Base-by-base conservation (phyloP, 2,888 invertebrate species). In the Lasioglossum zephyrum region DNA sequence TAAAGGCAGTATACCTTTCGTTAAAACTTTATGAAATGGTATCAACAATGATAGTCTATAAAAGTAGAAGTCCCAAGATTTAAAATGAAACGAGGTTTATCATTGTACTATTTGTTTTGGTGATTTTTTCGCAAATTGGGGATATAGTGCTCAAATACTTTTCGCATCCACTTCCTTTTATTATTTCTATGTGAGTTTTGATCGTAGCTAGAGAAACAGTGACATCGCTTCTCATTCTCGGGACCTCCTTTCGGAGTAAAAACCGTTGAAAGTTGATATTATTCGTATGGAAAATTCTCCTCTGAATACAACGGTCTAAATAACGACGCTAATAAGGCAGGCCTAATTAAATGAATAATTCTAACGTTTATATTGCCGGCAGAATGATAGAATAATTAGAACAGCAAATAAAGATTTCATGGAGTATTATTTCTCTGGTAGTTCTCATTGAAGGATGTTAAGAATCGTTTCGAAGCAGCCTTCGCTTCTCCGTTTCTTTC, bases 321-420 rank as follows among this genome's bases (percentile, higher is more conserved):
- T 18, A 18, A 22, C 18, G 36, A 36, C 3, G 66, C 18, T 69
- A 69, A 69, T 69, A 22, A 69, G 22, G 18, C 9, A 18, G 66
- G 66, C 66, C 22, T 66, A 66, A 69, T 69, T 69, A 4, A 69
- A 69, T 36, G 36, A 69, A 36, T 36, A 69, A 69, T 36, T 36
- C 66, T 4, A 36, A 22, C 16, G 6, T 36, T 66, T 66, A 18
- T 8, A 31, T 31, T 18, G 31, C 31, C 16, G 26, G 63, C 16
- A 18, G 8, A 36, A 18, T 36, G 36, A 69, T 39, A 69, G 66
- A 69, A 39, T 69, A 36, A 36, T 69, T 69, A 36, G 36, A 36
- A 22, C 36, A 1, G 36, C 36, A 9, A 69, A 66, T 31, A 36
- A 66, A 36, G 22, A 69, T 39, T 39, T 69, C 36, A 39, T 22